These are phyloP conservation scores for Andricus quercusramuli DNA, from an alignment of 2,888 invertebrate genomes.

Conservation along the genomic window DNA sequence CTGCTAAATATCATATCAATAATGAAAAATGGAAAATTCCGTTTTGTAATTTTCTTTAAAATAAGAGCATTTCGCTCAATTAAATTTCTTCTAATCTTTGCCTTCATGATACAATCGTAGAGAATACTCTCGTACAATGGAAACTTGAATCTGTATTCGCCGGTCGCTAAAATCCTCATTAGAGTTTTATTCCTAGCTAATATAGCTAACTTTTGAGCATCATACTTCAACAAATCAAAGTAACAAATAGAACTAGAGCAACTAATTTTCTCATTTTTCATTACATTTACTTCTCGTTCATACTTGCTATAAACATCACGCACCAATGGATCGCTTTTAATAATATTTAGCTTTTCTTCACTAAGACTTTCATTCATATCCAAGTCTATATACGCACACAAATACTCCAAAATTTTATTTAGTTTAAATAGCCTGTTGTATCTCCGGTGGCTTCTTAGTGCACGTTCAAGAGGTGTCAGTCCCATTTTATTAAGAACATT, in stretches of 20 bases:
- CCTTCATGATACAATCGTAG: not conserved
- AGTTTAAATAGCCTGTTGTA: not conserved
- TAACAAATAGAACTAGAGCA: constrained; percentile 1
- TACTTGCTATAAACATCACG: constrained; percentile 10
- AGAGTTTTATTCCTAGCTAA: not conserved
- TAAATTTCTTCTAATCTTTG: constrained; percentile 1
- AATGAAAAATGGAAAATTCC: constrained; percentile 1
- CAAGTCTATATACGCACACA: constrained; percentile 10
- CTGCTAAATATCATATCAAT: constrained; percentile 14
- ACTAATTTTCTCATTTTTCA: not conserved
- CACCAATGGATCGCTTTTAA: constrained; percentile 2
- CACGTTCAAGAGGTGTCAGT: constrained; percentile 4
- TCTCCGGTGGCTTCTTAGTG: not conserved
- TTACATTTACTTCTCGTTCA: not conserved
- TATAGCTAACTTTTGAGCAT: not conserved
- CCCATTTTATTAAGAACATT: constrained; percentile 7
- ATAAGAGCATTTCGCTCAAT: not conserved
- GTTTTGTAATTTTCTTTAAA: constrained; percentile 10
- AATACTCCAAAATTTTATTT: constrained; percentile 5
- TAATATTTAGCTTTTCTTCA: constrained; percentile 8
- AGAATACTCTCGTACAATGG: constrained; percentile 3
- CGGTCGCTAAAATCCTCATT: not conserved
- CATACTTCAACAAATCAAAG: constrained; percentile 6
- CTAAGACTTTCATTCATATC: too few relatives aligned
- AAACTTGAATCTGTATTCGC: not conserved